Evolutionary conservation across 64 coral and sea anemone genomes (phyloP).

Genomic region (Montipora capricornis): DNA sequence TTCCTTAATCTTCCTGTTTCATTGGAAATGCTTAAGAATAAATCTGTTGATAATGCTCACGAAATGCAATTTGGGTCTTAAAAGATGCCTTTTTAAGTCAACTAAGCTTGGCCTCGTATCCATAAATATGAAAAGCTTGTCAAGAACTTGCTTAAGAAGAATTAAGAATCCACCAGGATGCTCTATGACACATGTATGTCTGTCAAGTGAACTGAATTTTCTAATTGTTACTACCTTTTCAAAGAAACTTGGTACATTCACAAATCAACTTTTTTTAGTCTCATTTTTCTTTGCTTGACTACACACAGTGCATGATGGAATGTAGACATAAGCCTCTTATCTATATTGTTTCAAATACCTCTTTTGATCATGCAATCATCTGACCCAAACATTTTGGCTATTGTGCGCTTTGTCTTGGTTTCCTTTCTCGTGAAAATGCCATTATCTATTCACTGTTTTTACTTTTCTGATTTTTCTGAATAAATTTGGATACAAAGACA

Average conservation of each 20-base stretch:
- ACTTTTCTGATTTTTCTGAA: background rate
- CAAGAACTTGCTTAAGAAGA: background rate
- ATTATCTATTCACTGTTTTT: background rate
- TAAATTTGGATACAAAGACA: background rate
- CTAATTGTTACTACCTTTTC: no score
- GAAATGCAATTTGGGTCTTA: background rate
- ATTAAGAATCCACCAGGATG: background rate
- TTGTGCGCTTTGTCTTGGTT: background rate
- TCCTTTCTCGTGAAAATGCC: background rate
- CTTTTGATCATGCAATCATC: background rate
- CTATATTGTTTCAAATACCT: background rate
- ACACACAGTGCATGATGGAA: background rate
- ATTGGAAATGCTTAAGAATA: background rate
- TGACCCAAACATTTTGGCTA: background rate
- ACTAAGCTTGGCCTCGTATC: background rate
- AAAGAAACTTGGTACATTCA: background rate
- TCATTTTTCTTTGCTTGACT: background rate
- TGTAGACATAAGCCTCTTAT: constrained; percentile 31
- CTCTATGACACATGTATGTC: background rate
- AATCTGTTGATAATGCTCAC: background rate
- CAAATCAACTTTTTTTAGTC: background rate
- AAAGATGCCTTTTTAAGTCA: background rate
- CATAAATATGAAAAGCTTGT: background rate
- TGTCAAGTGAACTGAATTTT: background rate
- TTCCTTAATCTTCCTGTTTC: background rate